These are phyloP conservation scores for Andrena camellia DNA, from an alignment of 2,888 invertebrate species.

Conservation along the genomic window DNA sequence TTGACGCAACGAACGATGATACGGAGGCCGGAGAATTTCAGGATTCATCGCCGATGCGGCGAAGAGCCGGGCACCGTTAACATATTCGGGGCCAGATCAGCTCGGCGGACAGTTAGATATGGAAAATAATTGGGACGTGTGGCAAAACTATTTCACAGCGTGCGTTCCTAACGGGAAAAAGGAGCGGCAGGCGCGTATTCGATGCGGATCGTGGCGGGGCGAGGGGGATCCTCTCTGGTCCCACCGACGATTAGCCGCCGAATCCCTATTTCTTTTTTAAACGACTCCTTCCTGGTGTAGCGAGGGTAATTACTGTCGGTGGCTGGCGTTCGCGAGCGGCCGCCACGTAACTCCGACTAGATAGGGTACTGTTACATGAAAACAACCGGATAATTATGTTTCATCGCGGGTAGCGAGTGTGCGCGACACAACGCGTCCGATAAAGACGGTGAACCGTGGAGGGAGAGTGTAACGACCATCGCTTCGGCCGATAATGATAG, in stretches of 20 bases:
- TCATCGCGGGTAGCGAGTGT: constrained; percentile 31
- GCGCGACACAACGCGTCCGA: constrained; percentile 4
- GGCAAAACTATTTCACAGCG: constrained; percentile 44
- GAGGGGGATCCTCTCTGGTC: constrained; percentile 21
- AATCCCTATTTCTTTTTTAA: constrained; percentile 48
- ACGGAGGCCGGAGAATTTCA: not conserved
- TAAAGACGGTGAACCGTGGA: constrained; percentile 22
- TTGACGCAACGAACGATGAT: not conserved
- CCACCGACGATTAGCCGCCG: constrained; percentile 40
- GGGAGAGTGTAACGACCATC: constrained; percentile 35
- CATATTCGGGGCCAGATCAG: not conserved
- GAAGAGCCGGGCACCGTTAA: constrained; percentile 15
- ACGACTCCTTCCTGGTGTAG: constrained; percentile 43
- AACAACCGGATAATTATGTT: constrained; percentile 46
- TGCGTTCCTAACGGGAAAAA: constrained; percentile 37
- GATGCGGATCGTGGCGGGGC: constrained; percentile 7
- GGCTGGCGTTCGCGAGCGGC: constrained; percentile 25
- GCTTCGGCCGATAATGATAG: constrained; percentile 34
- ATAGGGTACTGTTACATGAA: constrained; percentile 47
- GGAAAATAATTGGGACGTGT: constrained; percentile 27
- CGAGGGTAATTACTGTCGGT: constrained; percentile 36
- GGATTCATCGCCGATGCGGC: not conserved
- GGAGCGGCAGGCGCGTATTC: not conserved
- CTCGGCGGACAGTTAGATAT: constrained; percentile 7
- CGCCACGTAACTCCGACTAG: constrained; percentile 48